These are phyloP conservation scores for Zaprionus capensis DNA, from an alignment of 1,140 invertebrate genomes.

Conservation along the genomic window DNA sequence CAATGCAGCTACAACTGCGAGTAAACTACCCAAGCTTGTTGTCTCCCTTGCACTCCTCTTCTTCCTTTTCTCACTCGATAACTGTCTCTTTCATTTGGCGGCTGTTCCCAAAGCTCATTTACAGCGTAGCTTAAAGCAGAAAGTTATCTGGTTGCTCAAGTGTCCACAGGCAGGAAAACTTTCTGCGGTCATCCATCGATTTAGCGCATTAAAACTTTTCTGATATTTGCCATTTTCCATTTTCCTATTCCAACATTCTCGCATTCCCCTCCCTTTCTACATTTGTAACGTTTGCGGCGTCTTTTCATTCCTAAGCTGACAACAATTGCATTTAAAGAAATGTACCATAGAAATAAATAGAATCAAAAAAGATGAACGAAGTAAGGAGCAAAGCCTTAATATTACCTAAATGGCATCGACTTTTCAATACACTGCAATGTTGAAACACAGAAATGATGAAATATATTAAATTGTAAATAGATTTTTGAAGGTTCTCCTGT, in stretches of 20 bases:
- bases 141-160: conserved; percentile 71
- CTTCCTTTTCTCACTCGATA: background rate
- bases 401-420: background rate
- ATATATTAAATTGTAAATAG: background rate
- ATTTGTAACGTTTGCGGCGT: conserved; percentile 27
- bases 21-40: background rate
- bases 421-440: background rate
- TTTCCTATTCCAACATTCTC: conserved; percentile 45
- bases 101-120: conserved; percentile 63
- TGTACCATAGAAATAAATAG: conserved; percentile 5
- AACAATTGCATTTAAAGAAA: conserved; percentile 41
- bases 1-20: conserved; percentile 51
- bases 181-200: conserved; percentile 78
- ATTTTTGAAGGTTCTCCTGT: background rate
- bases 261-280: background rate
- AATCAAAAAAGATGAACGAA: background rate
- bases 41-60: background rate
- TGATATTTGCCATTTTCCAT: conserved; percentile 71
- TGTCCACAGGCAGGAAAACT: conserved; percentile 61
- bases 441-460: background rate
- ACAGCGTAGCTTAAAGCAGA: conserved; percentile 61
- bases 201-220: conserved; percentile 78
- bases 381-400: background rate
- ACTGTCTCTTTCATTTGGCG: conserved; percentile 13
- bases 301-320: conserved; percentile 25